A percentile compares a stretch with the other conserved stretches of the same genome.
phyloP scores from a whole-genome alignment of 2,888 invertebrate species.

The Cryptocephalus moraei region DNA sequence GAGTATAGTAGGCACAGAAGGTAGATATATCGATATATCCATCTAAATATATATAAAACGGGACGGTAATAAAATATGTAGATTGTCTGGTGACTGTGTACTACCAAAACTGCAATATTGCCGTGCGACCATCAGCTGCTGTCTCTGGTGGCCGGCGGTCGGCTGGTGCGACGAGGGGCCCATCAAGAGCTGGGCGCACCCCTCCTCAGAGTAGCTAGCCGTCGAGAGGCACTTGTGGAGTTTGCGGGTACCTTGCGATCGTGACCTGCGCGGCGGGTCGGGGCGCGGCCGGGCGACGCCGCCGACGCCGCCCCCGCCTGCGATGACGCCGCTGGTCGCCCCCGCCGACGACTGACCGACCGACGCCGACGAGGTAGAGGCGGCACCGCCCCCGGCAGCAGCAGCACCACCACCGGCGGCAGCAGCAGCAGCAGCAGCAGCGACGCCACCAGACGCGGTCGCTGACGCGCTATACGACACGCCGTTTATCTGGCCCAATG shows the following conservation, averaged over 20 bases:
- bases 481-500: constrained; percentile 61
- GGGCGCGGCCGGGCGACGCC: constrained; percentile 34
- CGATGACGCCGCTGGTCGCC: constrained; percentile 8
- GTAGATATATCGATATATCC: too few species aligned
- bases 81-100: constrained; percentile 53
- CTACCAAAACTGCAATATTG: constrained; percentile 95
- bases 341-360: neutral
- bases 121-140: constrained; percentile 70
- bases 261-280: constrained; percentile 67
- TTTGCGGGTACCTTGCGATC: constrained; percentile 92
- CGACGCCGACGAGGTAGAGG: constrained; percentile 7
- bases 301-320: constrained; percentile 5
- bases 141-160: constrained; percentile 31
- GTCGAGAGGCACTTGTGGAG: constrained; percentile 87
- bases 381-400: neutral
- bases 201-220: constrained; percentile 70
- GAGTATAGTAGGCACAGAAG: too few species aligned
- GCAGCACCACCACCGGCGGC: neutral
- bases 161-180: constrained; percentile 40
- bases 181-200: constrained; percentile 42
- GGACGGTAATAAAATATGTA: too few species aligned
- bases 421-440: constrained; percentile 30
- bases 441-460: constrained; percentile 38
- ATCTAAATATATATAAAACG: too few species aligned
- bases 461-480: constrained; percentile 57